Evolutionary conservation across 2,113 vertebrate genomes (phyloP).

Genomic region (Daubentonia madagascariensis): DNA sequence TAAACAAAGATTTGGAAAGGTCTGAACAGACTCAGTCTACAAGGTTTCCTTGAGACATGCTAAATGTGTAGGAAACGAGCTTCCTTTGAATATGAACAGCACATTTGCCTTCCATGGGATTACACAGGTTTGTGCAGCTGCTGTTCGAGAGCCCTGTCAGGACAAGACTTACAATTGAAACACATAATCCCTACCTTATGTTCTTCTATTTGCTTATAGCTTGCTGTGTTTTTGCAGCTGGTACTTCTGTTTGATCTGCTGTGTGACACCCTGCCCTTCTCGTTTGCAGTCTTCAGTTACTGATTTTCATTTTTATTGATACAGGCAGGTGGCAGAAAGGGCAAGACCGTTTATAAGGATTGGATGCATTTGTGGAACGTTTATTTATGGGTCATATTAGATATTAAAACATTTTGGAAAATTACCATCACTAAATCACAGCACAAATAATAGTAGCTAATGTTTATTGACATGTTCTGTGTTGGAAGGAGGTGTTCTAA

Average conservation of each 20-base stretch:
- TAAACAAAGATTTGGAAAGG: neutral
- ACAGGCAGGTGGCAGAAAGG: neutral
- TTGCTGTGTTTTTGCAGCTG: neutral
- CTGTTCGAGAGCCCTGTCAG: neutral
- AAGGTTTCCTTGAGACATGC: neutral
- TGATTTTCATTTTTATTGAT: slow-evolving; percentile 13
- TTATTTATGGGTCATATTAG: neutral
- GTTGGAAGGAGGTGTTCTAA: neutral
- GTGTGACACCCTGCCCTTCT: neutral
- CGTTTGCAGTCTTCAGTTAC: neutral
- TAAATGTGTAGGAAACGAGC: neutral
- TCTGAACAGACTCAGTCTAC: neutral
- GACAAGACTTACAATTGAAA: neutral
- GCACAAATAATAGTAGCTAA: slow-evolving; percentile 5
- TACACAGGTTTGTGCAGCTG: neutral
- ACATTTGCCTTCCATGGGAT: neutral
- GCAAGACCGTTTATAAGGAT: neutral
- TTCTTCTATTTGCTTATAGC: neutral
- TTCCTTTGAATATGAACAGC: neutral
- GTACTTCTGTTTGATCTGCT: neutral
- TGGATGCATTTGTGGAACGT: neutral
- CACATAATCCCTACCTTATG: neutral
- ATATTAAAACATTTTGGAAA: slow-evolving; percentile 20
- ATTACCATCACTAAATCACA: neutral
- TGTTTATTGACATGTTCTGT: neutral